These are phyloP conservation scores for Pagetopsis macropterus DNA, from an alignment of 2,797 vertebrate species.

Conservation along the genomic window DNA sequence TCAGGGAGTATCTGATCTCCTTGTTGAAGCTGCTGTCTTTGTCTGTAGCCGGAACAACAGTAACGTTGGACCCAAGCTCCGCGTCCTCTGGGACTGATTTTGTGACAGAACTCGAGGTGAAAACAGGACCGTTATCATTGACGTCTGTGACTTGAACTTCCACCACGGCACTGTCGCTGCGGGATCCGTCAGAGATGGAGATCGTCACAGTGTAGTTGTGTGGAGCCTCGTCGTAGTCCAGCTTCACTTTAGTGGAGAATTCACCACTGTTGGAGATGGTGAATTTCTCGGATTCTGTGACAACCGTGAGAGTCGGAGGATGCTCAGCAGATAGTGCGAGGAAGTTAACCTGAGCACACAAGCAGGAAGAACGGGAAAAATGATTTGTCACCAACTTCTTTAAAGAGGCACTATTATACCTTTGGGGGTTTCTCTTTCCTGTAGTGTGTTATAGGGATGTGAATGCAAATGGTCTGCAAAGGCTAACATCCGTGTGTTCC, in stretches of 20 bases:
- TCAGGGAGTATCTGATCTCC: constrained; percentile 79
- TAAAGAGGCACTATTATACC: too few relatives aligned
- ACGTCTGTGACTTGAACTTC: constrained; percentile 79
- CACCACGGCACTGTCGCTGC: constrained; percentile 67
- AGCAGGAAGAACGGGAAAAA: neutral
- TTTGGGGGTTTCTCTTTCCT: too few relatives aligned
- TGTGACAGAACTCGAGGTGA: constrained; percentile 42
- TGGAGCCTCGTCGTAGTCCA: constrained; percentile 79
- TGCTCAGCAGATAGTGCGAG: neutral
- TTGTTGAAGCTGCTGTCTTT: constrained; percentile 80
- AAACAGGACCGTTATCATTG: constrained; percentile 84
- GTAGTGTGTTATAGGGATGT: too few relatives aligned
- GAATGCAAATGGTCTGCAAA: too few relatives aligned
- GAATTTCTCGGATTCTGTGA: constrained; percentile 71
- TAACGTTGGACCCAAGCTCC: constrained; percentile 43
- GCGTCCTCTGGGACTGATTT: constrained; percentile 56
- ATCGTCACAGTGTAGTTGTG: constrained; percentile 75
- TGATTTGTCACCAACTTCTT: too few relatives aligned
- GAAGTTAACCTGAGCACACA: constrained; percentile 59
- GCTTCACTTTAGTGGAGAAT: constrained; percentile 68
- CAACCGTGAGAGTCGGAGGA: constrained; percentile 57
- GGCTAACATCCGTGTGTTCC: too few relatives aligned
- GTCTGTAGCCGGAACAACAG: constrained; percentile 64
- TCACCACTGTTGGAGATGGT: constrained; percentile 63
- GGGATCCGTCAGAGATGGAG: constrained; percentile 78